phyloP scores from a whole-genome alignment of 2,888 invertebrate species.

The Scrobipalpa costella region DNA sequence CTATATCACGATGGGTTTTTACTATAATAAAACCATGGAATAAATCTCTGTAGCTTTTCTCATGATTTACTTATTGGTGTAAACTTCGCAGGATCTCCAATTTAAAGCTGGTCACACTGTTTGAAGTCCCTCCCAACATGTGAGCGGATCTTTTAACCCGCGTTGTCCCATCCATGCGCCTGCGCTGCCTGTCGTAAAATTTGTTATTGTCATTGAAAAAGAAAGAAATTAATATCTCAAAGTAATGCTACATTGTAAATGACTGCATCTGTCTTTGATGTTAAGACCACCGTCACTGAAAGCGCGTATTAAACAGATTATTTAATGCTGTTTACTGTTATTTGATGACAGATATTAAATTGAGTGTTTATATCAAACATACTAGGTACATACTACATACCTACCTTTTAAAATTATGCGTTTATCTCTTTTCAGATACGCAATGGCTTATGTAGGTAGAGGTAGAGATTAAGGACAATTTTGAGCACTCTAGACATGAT shows the following conservation, averaged over 20 bases:
- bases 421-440: too few relatives aligned
- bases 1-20: too few relatives aligned
- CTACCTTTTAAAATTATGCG: too few relatives aligned
- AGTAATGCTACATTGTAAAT: not conserved
- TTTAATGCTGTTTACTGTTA: not conserved
- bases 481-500: too few relatives aligned
- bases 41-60: too few relatives aligned
- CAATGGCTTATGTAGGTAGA: too few relatives aligned
- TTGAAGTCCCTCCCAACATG: not conserved
- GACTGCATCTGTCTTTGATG: not conserved
- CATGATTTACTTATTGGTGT: too few relatives aligned
- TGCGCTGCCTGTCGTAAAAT: not conserved
- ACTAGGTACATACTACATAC: too few relatives aligned
- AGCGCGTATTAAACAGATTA: not conserved
- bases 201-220: slow-evolving; percentile 6
- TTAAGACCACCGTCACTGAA: not conserved
- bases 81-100: too few relatives aligned
- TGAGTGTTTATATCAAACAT: not conserved
- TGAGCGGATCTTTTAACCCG: not conserved
- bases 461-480: too few relatives aligned
- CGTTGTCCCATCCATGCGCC: not conserved
- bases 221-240: not conserved
- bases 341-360: not conserved
- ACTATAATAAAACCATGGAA: too few relatives aligned
- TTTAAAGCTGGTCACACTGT: not conserved